These are phyloP conservation scores for Channallabes apus DNA, from an alignment of 2,797 vertebrate species.

Conservation along the genomic window DNA sequence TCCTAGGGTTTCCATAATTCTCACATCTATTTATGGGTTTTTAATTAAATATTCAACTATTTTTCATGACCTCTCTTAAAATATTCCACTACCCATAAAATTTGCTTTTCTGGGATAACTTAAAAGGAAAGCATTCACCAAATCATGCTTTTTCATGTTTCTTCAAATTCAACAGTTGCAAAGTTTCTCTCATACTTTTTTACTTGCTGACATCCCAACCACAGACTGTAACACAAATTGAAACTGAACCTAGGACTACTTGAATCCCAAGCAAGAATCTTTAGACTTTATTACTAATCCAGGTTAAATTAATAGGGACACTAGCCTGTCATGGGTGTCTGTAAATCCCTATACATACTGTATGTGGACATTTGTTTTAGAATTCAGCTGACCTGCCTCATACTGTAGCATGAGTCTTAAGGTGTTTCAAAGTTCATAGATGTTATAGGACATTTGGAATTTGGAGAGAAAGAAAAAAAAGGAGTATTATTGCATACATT, in stretches of 20 bases:
- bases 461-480: not conserved
- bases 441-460: not conserved
- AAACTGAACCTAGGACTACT: not conserved
- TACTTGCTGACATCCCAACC: not conserved
- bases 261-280: not conserved
- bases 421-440: not conserved
- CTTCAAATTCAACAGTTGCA: not conserved
- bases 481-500: not conserved
- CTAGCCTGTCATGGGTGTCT: not conserved
- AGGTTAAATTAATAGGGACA: not conserved
- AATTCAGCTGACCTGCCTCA: not conserved
- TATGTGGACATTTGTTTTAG: not conserved
- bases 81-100: not conserved
- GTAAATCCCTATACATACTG: not conserved
- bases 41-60: constrained; percentile 45
- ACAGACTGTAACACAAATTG: not conserved
- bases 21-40: constrained; percentile 20
- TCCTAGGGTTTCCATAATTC: constrained; percentile 19
- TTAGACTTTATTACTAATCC: not conserved
- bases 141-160: not conserved
- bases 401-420: not conserved
- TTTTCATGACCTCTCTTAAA: constrained; percentile 8
- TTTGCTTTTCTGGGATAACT: not conserved
- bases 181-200: not conserved
- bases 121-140: not conserved